phyloP scores from a whole-genome alignment of 92 coral and sea anemone genomes.

The Virgularia gustaviana region DNA sequence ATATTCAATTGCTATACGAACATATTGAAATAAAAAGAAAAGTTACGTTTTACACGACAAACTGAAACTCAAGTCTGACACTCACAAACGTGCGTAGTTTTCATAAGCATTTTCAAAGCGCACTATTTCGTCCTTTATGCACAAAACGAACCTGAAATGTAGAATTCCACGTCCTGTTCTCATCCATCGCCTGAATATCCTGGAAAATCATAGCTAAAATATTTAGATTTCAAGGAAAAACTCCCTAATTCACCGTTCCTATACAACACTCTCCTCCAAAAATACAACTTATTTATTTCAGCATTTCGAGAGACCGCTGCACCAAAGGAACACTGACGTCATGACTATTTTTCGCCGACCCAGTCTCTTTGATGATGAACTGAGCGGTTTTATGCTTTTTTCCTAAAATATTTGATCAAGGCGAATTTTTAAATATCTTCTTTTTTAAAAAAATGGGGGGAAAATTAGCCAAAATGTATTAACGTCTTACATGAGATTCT shows the following conservation, averaged over 20 bases:
- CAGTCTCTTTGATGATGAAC: not conserved
- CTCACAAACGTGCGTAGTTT: slow-evolving; percentile 17
- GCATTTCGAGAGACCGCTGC: not conserved
- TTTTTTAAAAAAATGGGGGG: too few species aligned
- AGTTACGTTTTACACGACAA: slow-evolving; percentile 5
- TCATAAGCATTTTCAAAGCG: slow-evolving; percentile 1
- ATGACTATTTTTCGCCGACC: not conserved
- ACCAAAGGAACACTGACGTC: slow-evolving; percentile 6
- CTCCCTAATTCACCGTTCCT: too few species aligned
- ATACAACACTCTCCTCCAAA: too few species aligned
- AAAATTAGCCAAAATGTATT: too few species aligned
- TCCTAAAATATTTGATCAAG: too few species aligned
- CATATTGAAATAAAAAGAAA: slow-evolving; percentile 13
- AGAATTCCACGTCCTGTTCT: slow-evolving; percentile 58
- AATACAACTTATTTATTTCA: not conserved
- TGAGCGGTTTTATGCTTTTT: too few species aligned
- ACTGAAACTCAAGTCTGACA: not conserved
- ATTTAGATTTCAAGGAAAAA: too few species aligned
- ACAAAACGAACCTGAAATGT: slow-evolving; percentile 63
- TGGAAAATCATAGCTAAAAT: slow-evolving; percentile 56
- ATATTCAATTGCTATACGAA: slow-evolving; percentile 63
- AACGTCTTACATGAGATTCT: too few species aligned
- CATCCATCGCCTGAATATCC: slow-evolving; percentile 81
- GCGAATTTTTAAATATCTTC: too few species aligned
- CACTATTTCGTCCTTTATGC: not conserved